Evolutionary conservation across 2,797 vertebrate species (phyloP), one percentile per base, ranked within the genome.

Genomic region (Acrossocheilus fasciatus): DNA sequence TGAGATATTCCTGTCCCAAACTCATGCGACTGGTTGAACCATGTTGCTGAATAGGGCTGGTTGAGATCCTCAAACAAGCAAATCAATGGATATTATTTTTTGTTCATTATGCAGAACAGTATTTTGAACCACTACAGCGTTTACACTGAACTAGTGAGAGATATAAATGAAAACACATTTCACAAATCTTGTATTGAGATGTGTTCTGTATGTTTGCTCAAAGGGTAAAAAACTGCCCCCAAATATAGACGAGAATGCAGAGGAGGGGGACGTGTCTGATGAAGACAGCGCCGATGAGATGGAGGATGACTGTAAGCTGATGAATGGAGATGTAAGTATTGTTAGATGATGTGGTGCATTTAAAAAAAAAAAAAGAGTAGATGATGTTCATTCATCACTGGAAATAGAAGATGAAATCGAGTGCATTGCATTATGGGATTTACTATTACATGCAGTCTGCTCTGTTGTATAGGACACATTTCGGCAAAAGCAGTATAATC

Each of bases 211-310:
- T 39, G n/a, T 45, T 57, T 82, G 50, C 39, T 72, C 86, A 34
- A 90, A 99, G 98, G 98, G 98, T 8, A 99, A 99, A 94, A 99
- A 99, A 80, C 97, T 99, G 47, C 97, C 98, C 1, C 92, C 97
- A 69, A 97, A 93, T 93, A 98, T 99, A 23, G 97, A 98, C 0
- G 98, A 98, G 82, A 94, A 99, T 0, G 98, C 96, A 0, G 98
- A 99, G 83, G 98, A 98, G 89, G 98, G 98, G 0, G 98, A 99
- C 41, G 98, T 99, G 86, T 99, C 98, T 0, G 98, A 99, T 0
- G 98, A 99, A 90, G 98, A 99, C 95, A 99, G 98, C 0, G 98
- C 98, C 0, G 98, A 99, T 3, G 98, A 99, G 93, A 99, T 99
- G 30, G 98, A 99, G 3, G 98, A 99, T 0, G 98, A 99, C 92